phyloP scores from a whole-genome alignment of 1,140 invertebrate genomes.

The Antheraea pernyi region DNA sequence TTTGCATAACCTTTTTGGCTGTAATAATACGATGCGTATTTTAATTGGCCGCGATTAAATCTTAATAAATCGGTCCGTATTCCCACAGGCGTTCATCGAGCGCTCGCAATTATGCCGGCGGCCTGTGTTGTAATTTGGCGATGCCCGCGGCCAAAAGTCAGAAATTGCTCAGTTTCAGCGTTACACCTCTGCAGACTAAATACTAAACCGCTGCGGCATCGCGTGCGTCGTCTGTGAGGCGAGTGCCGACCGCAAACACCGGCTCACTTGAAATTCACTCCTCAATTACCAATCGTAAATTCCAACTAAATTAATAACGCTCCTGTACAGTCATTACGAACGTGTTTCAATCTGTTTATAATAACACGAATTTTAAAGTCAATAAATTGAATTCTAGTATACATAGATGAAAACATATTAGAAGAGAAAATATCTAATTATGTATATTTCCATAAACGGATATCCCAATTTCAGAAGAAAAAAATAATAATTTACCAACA shows the following conservation, averaged over 20 bases:
- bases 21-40: constrained; percentile 61
- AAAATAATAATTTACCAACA: no score
- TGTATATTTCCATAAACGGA: no score
- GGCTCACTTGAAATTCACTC: constrained; percentile 56
- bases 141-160: constrained; percentile 49
- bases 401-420: no score
- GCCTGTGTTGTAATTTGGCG: constrained; percentile 64
- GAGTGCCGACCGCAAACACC: constrained; percentile 41
- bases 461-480: no score
- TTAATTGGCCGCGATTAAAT: constrained; percentile 70
- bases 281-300: constrained; percentile 76
- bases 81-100: constrained; percentile 51
- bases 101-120: constrained; percentile 61
- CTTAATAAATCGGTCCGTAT: constrained; percentile 68
- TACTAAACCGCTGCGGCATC: constrained; percentile 34
- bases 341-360: background rate
- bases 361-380: background rate
- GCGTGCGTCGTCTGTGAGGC: constrained; percentile 48
- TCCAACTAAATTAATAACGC: constrained; percentile 57
- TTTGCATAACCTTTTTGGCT: constrained; percentile 47
- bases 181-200: constrained; percentile 33
- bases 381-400: no score
- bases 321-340: constrained; percentile 23
- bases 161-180: constrained; percentile 65
- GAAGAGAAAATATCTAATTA: no score